phyloP scores from a whole-genome alignment of 2,888 invertebrate species.

The Tenthredo distinguenda region DNA sequence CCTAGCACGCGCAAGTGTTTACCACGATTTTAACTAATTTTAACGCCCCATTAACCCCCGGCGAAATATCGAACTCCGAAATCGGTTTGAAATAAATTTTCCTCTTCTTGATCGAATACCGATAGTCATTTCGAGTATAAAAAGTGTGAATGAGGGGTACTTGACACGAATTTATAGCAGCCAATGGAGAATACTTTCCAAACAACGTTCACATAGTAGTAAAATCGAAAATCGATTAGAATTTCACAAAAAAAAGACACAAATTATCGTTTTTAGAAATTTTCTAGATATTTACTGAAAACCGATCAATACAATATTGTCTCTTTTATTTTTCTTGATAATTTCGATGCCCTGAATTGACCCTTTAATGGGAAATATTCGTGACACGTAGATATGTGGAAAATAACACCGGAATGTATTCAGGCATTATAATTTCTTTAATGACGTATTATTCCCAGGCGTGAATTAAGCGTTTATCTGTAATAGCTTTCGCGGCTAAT shows the following conservation, averaged over 20 bases:
- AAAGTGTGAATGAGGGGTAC: not conserved
- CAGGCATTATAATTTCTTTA: not conserved
- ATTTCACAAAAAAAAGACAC: not conserved
- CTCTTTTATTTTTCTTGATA: not conserved
- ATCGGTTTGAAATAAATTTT: not conserved
- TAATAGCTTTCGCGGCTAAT: not conserved
- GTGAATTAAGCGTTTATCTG: conserved; percentile 8
- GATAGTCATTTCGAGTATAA: not conserved
- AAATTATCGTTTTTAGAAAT: not conserved
- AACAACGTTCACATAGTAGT: not conserved
- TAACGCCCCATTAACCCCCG: not conserved
- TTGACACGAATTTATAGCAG: not conserved
- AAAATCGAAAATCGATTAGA: too few species aligned
- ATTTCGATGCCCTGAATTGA: not conserved
- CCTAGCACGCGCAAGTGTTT: conserved; percentile 26
- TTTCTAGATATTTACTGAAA: not conserved
- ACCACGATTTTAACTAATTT: conserved; percentile 9
- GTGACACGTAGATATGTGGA: not conserved
- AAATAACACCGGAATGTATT: not conserved
- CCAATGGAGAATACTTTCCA: not conserved
- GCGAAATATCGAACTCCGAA: not conserved
- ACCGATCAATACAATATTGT: too few species aligned
- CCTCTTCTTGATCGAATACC: not conserved
- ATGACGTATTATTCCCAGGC: conserved; percentile 15
- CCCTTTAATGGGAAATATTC: not conserved